Evolutionary conservation across 2,113 vertebrate species (phyloP).

Genomic region (Mastomys natalensis): DNA sequence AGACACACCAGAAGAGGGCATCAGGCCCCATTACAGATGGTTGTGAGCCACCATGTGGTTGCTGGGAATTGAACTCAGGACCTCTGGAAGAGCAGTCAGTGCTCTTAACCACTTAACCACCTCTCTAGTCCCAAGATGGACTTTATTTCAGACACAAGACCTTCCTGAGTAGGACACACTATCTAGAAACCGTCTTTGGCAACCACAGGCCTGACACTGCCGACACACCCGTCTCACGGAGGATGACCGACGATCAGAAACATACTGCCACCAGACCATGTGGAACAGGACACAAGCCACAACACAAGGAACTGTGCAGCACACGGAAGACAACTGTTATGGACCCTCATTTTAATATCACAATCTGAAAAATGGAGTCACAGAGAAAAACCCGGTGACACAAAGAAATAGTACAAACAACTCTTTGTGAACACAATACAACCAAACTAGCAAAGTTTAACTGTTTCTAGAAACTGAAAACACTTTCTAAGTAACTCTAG

Average conservation of each 20-base stretch:
- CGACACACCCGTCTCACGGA: neutral
- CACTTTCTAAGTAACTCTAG: neutral
- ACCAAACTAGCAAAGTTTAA: neutral
- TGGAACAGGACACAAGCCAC: neutral
- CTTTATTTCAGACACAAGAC: neutral
- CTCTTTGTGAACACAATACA: neutral
- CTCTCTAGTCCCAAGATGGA: neutral
- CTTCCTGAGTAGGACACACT: neutral
- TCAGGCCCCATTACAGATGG: too few relatives aligned
- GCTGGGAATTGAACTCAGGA: too few relatives aligned
- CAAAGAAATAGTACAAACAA: neutral
- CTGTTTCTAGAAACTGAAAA: neutral
- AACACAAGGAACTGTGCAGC: too few relatives aligned
- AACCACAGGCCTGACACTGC: neutral
- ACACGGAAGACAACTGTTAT: neutral
- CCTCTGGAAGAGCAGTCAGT: too few relatives aligned
- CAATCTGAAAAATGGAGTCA: neutral
- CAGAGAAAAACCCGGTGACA: neutral
- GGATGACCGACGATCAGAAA: neutral
- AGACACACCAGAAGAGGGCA: too few relatives aligned
- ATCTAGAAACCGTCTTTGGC: neutral
- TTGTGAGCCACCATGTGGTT: too few relatives aligned
- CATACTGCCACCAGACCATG: neutral
- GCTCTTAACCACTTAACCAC: too few relatives aligned
- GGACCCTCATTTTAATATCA: neutral